These are phyloP conservation scores for Phyllotreta striolata DNA, from an alignment of 2,888 invertebrate genomes.

Conservation along the genomic window DNA sequence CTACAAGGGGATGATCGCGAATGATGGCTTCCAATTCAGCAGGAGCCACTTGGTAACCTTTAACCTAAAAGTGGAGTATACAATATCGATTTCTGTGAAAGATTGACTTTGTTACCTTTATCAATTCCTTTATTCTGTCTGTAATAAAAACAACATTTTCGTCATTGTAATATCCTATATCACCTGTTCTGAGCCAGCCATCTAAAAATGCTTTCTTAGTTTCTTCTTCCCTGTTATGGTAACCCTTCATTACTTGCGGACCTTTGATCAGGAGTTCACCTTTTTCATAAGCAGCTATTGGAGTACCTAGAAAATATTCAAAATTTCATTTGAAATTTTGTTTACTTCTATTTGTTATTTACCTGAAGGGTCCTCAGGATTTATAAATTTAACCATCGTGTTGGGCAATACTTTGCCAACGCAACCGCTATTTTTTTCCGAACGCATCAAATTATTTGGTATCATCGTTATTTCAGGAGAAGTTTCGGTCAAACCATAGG, in stretches of 20 bases:
- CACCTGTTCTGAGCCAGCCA: constrained; percentile 80
- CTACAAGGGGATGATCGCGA: constrained; percentile 74
- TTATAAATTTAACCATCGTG: constrained; percentile 71
- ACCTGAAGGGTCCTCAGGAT: constrained; percentile 55
- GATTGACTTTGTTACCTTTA: constrained; percentile 66
- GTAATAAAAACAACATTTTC: constrained; percentile 73
- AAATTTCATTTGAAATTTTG: too few species aligned
- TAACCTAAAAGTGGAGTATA: constrained; percentile 25
- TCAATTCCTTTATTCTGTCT: constrained; percentile 83
- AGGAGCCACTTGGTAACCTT: constrained; percentile 76
- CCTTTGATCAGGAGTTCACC: constrained; percentile 81
- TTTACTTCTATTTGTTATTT: neutral
- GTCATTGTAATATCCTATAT: constrained; percentile 67
- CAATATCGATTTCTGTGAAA: neutral
- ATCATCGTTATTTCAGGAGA: constrained; percentile 67
- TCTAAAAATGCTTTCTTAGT: constrained; percentile 73
- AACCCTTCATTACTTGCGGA: constrained; percentile 84
- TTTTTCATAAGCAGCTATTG: constrained; percentile 58
- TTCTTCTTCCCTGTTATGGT: constrained; percentile 77
- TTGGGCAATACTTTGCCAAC: constrained; percentile 70
- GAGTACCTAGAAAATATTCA: constrained; percentile 25
- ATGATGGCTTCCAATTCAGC: constrained; percentile 84
- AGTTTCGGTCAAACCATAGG: constrained; percentile 78
- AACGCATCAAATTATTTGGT: constrained; percentile 37
- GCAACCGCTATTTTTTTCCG: constrained; percentile 48